phyloP scores from a whole-genome alignment of 37 sponge, comb jelly and placozoan genomes.

The Aplysina aerophoba region DNA sequence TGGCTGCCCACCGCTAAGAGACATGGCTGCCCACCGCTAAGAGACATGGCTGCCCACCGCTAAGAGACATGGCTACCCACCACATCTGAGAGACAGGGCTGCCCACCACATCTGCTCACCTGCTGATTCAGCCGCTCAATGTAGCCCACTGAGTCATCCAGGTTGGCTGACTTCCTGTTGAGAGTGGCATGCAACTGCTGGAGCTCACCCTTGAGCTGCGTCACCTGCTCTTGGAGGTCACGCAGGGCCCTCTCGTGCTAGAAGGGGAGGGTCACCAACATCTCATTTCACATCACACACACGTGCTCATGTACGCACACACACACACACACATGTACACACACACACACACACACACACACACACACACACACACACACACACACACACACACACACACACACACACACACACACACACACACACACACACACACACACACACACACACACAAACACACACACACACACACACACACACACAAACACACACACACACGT shows the following conservation, averaged over 20 bases:
- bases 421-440: constrained; percentile 33
- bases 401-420: neutral
- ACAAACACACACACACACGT: constrained; percentile 39
- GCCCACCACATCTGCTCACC: neutral
- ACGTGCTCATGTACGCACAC: no score
- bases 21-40: no score
- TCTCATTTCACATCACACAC: no score
- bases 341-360: no score
- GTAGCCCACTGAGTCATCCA: neutral
- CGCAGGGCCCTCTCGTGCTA: neutral
- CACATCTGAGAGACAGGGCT: neutral
- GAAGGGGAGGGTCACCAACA: no score
- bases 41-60: no score
- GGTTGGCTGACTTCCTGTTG: neutral
- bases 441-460: constrained; percentile 40
- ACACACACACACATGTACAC: no score
- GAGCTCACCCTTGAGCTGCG: neutral
- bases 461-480: constrained; percentile 30
- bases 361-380: no score
- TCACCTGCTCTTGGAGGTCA: neutral
- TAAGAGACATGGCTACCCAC: no score
- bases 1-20: no score
- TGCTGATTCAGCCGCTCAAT: neutral
- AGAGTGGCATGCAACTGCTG: neutral
- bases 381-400: no score